phyloP scores from a whole-genome alignment of 1,140 invertebrate species.

The Araneus ventricosus region DNA sequence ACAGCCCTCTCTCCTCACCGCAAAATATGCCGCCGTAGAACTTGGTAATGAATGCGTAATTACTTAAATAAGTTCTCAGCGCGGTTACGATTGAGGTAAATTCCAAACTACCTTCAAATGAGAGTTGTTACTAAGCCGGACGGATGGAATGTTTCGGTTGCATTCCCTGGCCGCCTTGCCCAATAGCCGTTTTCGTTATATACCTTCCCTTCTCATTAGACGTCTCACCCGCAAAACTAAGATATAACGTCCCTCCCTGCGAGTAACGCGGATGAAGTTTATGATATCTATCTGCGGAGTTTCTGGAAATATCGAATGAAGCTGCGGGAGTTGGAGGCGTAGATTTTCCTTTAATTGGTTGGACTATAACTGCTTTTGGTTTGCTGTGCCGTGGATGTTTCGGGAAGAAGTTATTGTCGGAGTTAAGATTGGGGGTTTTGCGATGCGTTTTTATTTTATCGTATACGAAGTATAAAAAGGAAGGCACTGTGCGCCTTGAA shows the following conservation, averaged over 20 bases:
- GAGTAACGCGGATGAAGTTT: background rate
- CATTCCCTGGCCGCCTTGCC: background rate
- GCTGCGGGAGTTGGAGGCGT: no score
- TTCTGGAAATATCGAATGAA: background rate
- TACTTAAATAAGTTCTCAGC: constrained; percentile 28
- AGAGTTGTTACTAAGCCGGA: constrained; percentile 24
- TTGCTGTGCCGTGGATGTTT: no score
- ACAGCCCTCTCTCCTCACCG: no score
- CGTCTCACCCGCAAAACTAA: background rate
- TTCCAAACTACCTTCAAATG: constrained; percentile 29
- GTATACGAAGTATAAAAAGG: no score
- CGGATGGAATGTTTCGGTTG: constrained; percentile 4
- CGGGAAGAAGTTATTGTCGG: no score
- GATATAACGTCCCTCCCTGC: background rate
- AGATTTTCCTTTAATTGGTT: no score
- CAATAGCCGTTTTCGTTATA: background rate
- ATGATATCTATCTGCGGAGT: background rate
- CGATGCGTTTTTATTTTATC: no score
- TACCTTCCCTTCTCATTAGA: constrained; percentile 3
- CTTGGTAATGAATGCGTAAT: constrained; percentile 33
- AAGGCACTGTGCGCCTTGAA: no score
- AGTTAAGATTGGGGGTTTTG: no score
- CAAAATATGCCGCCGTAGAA: constrained; percentile 25
- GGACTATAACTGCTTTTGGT: no score
- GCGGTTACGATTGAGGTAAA: constrained; percentile 28